Evolutionary conservation across 2,113 vertebrate species (phyloP), one percentile per base, ranked within the genome.

Genomic region (Scomber colias): DNA sequence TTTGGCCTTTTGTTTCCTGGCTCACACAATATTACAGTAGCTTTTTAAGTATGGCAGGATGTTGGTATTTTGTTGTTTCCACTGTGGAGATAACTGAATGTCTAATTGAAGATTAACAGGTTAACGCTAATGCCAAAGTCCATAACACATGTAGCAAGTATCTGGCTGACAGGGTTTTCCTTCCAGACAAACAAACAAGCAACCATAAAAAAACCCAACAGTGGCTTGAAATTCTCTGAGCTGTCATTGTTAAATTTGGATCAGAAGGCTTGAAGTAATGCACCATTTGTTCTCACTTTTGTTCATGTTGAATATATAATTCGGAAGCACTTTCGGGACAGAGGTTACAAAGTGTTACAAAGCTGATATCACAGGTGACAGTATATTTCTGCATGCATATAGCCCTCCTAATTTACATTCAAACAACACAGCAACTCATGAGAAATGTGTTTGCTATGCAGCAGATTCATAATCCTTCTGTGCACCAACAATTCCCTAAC

Each of bases 381-480:
- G 57, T 44, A 5, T 57, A 50, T 76, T 87, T 84, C 56, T 14
- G 66, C 51, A 69, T 61, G 61, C 71, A 71, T 17, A 4, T 0
- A 45, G 45, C 19, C 54, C 44, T 78, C 48, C 65, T 69, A 5
- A 88, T 92, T 90, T 76, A 61, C 50, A 90, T 84, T 80, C 72
- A 56, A 78, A 81, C 79, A 74, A n/a, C 71, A 71, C 73, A 65
- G 61, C 75, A 73, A 50, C 72, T 80, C 79, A 40, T 53, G 79
- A 82, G 72, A 74, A 73, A 82, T 78, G 62, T 70, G 81, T 89
- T 88, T 85, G 72, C 81, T 82, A 63, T 74, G 63, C 82, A 74
- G 69, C 76, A 53, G 66, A 66, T 75, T 90, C 64, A 21, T 80
- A 92, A 90, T 77, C 77, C 81, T 82, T 86, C 84, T 86, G 75